These are phyloP conservation scores for Poecile atricapillus DNA, from an alignment of 2,113 vertebrate genomes.

Conservation along the genomic window DNA sequence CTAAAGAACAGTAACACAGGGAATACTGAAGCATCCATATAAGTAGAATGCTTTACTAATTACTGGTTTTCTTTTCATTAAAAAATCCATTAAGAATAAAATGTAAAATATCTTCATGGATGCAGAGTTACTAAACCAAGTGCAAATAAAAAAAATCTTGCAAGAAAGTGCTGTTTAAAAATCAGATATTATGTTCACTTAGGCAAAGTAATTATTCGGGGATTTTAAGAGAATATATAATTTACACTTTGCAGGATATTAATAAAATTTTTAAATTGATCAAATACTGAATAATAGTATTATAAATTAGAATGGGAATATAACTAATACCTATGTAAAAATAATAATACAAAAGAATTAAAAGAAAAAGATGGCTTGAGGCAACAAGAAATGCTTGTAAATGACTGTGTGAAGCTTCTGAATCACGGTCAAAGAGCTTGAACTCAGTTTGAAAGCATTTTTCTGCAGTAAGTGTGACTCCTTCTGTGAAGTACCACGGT, in stretches of 20 bases:
- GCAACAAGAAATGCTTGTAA: neutral
- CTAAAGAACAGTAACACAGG: neutral
- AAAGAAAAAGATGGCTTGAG: neutral
- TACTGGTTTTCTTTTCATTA: neutral
- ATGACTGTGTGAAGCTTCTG: neutral
- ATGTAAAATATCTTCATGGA: neutral
- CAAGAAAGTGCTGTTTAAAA: neutral
- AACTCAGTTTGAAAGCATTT: neutral
- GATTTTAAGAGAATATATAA: neutral
- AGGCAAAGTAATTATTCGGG: neutral
- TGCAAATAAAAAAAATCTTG: neutral
- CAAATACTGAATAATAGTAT: neutral
- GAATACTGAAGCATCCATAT: neutral
- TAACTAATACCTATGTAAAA: neutral
- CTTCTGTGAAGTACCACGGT: neutral
- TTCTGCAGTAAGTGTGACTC: neutral
- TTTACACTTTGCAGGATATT: neutral
- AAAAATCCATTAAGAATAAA: conserved; percentile 11
- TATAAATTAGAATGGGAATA: neutral
- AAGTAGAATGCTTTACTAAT: conserved; percentile 4
- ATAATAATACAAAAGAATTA: neutral
- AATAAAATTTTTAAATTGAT: neutral
- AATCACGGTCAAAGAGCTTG: neutral
- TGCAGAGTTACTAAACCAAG: neutral
- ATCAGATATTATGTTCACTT: neutral